phyloP scores from a whole-genome alignment of 1,140 invertebrate species.

The Melipona quadrifasciata region DNA sequence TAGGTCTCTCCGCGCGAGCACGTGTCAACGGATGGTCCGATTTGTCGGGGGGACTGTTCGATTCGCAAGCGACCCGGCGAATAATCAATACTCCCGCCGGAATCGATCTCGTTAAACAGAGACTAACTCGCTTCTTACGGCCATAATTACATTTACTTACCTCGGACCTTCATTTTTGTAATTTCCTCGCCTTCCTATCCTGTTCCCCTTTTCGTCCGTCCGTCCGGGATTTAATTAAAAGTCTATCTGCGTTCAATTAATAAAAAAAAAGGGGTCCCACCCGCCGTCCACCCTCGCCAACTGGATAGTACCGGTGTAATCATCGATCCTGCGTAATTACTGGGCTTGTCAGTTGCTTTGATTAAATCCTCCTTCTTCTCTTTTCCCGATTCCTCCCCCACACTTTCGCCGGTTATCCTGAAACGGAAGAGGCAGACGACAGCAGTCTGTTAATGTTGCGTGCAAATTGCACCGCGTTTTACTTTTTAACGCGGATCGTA shows the following conservation, averaged over 20 bases:
- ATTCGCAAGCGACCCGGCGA: conserved; percentile 18
- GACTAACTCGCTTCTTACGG: not conserved
- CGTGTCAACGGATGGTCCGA: conserved; percentile 8
- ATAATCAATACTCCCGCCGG: not conserved
- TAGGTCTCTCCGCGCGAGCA: not conserved
- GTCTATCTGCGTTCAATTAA: conserved; percentile 25
- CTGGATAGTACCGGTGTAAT: not conserved
- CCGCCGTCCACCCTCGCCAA: not conserved
- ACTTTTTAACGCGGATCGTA: not conserved
- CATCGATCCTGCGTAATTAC: conserved; percentile 53
- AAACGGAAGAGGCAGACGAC: not conserved
- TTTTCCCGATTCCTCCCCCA: too few species aligned
- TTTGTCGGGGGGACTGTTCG: conserved; percentile 5
- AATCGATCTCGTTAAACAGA: not conserved
- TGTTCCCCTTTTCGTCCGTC: not conserved
- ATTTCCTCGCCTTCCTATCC: not conserved
- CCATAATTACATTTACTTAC: conserved; percentile 1
- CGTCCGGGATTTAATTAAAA: conserved; percentile 17
- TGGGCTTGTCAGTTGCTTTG: conserved; percentile 43
- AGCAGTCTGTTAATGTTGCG: not conserved
- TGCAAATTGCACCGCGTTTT: not conserved
- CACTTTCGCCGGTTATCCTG: not conserved
- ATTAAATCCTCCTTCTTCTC: conserved; percentile 41
- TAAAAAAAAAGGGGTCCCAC: not conserved
- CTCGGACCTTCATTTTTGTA: not conserved